Base-by-base conservation (phyloP, 2,113 vertebrate species). In the Pelmatolapia mariae region DNA sequence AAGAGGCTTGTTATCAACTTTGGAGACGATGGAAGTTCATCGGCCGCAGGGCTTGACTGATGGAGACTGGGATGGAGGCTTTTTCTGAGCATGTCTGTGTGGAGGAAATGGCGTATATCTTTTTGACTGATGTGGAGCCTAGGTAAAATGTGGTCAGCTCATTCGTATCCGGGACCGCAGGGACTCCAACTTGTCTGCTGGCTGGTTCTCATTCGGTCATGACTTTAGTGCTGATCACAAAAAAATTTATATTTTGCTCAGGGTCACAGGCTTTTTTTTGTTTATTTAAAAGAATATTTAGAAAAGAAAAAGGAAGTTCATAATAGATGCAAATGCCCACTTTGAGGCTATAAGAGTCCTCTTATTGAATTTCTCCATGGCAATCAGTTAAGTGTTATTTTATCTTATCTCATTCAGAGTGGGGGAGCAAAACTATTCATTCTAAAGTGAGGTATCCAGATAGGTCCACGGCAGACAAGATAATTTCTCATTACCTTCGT, bases 11-110 rank as follows among this genome's bases (percentile, higher is more conserved):
- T 95, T 95, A 95, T 95, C 95, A 95, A 93, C 82, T 18, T 50
- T 59, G 91, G 93, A 93, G 94, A 95, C 88, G 93, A 93, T 94
- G 91, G 94, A 95, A 92, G 93, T 96, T 93, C 91, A 93, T 94
- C 83, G 87, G 83, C 90, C 85, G 50, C 81, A 83, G 84, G 88
- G 80, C 87, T 61, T 90, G 91, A 93, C 91, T 91, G 90, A 93
- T 94, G 91, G 90, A 91, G 91, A 88, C 22, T 85, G 57, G 89
- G 86, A 87, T 66, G 86, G 90, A 88, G 82, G 66, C 26, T 68
- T 88, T 88, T 45, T 87, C 22, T 5, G 76, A 29, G 80, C 57
- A 53, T 85, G 91, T 83, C 87, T 83, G 89, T 73, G 89, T 81
- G 90, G 24, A 91, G 89, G 93, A 93, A 93, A 91, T 89, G 68